Percentiles rank a stretch among this genome's conserved stretches.
Evolutionary conservation across 2,113 vertebrate species (phyloP).

Genomic region (Sinocyclocheilus anshuiensis): DNA sequence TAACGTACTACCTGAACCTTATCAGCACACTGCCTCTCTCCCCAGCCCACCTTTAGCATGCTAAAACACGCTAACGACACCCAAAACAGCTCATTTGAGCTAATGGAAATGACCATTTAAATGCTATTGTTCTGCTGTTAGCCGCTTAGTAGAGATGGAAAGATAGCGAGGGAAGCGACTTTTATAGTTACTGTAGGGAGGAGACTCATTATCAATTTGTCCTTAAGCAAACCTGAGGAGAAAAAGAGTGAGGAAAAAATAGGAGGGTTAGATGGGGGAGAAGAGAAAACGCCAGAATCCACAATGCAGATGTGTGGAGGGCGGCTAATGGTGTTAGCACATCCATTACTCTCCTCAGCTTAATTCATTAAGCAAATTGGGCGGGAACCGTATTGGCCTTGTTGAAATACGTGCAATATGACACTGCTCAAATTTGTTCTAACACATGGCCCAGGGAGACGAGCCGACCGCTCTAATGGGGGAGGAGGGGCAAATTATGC

Average conservation of each 20-base stretch:
- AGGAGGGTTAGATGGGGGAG: background rate
- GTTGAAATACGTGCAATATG: slow-evolving; percentile 78
- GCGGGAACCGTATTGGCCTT: slow-evolving; percentile 68
- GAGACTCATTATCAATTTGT: slow-evolving; percentile 59
- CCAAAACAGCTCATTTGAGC: slow-evolving; percentile 49
- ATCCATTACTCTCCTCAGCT: slow-evolving; percentile 70
- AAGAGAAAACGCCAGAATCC: slow-evolving; percentile 51
- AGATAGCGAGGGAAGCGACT: too few relatives aligned
- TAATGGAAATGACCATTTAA: slow-evolving; percentile 57
- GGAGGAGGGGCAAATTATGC: slow-evolving; percentile 77
- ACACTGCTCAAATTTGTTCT: slow-evolving; percentile 83
- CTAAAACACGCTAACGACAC: slow-evolving; percentile 46
- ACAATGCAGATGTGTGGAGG: slow-evolving; percentile 60
- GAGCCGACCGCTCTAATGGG: slow-evolving; percentile 69
- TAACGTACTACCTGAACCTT: slow-evolving; percentile 44
- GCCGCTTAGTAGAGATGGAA: slow-evolving; percentile 39
- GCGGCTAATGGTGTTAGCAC: slow-evolving; percentile 76
- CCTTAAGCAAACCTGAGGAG: slow-evolving; percentile 54
- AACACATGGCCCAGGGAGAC: slow-evolving; percentile 72
- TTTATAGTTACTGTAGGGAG: slow-evolving; percentile 55
- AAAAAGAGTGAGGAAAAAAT: background rate
- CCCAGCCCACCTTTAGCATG: slow-evolving; percentile 42
- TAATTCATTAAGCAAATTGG: slow-evolving; percentile 81
- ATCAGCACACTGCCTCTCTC: slow-evolving; percentile 3
- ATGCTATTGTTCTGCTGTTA: slow-evolving; percentile 56